Evolutionary conservation across 2,797 vertebrate species (phyloP).

Genomic region (Diplodus puntazzo): DNA sequence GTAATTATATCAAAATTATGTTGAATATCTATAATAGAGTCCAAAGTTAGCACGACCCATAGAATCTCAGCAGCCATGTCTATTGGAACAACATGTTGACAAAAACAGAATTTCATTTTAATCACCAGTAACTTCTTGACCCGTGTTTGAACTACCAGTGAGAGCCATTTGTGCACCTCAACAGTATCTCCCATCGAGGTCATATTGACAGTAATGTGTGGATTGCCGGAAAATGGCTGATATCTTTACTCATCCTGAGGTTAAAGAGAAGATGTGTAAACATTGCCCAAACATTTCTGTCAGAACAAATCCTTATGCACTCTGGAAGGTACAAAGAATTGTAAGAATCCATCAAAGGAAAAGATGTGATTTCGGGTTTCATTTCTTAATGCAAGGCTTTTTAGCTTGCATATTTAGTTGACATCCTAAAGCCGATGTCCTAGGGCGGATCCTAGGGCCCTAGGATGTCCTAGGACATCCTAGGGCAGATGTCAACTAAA

Average conservation of each 20-base stretch:
- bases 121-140: not conserved
- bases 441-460: too few species aligned
- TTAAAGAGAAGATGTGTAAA: constrained; percentile 16
- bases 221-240: constrained; percentile 10
- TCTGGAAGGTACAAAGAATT: not conserved
- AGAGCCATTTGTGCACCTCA: constrained; percentile 1
- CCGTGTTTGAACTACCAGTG: constrained; percentile 11
- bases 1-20: not conserved
- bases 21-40: not conserved
- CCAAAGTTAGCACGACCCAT: not conserved
- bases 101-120: constrained; percentile 10
- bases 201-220: constrained; percentile 25
- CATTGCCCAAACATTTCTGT: constrained; percentile 1
- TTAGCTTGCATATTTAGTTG: not conserved
- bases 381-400: constrained; percentile 1
- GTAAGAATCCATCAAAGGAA: not conserved
- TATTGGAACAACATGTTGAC: not conserved
- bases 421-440: too few species aligned
- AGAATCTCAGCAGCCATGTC: constrained; percentile 4
- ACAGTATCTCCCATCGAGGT: constrained; percentile 42
- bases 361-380: not conserved
- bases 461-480: too few species aligned
- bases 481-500: not conserved
- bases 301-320: not conserved
- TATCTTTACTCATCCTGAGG: constrained; percentile 2